Evolutionary conservation across 2,888 invertebrate species (phyloP), one percentile per base, ranked within the genome.

Genomic region (Pseudococcus viburni): DNA sequence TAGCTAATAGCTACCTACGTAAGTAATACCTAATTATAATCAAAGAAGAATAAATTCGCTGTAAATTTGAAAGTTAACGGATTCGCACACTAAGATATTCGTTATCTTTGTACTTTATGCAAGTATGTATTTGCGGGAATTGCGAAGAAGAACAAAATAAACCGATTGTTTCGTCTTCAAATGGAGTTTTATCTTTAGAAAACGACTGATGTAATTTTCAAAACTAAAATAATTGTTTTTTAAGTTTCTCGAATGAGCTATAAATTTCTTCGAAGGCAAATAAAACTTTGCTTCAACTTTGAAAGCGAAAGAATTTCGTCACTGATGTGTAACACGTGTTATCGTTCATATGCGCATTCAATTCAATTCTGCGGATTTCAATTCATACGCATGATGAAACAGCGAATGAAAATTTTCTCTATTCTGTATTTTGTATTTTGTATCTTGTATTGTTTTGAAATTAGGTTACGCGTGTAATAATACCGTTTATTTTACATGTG

Each of bases 251-350:
- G 73, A 73, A 73, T 73, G 73, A 73, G 17, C 73, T 73, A 73
- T 73, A 73, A 73, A 73, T 33, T 73, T 73, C 33, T 33, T 73
- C 73, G 17, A 73, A 33, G n/a, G 17, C 73, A 33, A 73, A 73
- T 73, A 73, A 39, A 73, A 73, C 73, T 73, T 73, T 73, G 33
- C 17, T 64, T 9, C 42, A 42, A 42, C 5, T 42, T 73, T 33
- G 33, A 68, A 68, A 68, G 68, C 68, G 9, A 68, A 73, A 73
- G 73, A 73, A 73, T 73, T 73, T 33, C 73, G 73, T 73, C 73
- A 73, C 73, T 73, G 68, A 68, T 68, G 68, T 68, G 68, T 68
- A 68, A 68, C 68, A 68, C 68, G 68, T 68, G 68, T 68, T 68
- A 68, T 68, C 68, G 68, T 68, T 68, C 68, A 68, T 68, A 26